Base-by-base conservation (phyloP, 2,797 vertebrate species). In the Lepilemur ruficaudatus region DNA sequence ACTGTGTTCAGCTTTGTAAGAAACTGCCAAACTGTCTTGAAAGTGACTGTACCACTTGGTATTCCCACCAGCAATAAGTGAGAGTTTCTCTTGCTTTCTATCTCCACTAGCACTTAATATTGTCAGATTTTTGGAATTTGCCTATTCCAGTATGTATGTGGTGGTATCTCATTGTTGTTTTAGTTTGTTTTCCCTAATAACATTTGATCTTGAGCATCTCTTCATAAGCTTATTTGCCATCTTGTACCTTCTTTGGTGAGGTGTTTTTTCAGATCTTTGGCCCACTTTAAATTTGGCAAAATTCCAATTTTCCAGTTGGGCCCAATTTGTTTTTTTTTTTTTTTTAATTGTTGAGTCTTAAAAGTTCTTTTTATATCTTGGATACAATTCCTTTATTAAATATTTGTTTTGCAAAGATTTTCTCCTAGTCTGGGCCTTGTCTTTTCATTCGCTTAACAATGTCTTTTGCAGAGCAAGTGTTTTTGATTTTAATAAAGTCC, bases 401-500 rank as follows among this genome's bases (percentile, higher is more conserved):
- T 52, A 57, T 65, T 55, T 70, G 35, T 48, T 65, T 55, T 61
- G 20, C 30, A 89, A 72, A 61, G 1, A 18, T 73, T 89, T 79
- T 63, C 23, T 80, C 30, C 23, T 7, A 55, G 2, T 85, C 38
- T 72, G 22, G 80, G 84, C 46, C 13, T 81, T 41, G 4, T 41
- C 22, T 57, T 52, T 89, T 73, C 17, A 65, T 43, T 83, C 23
- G 65, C 41, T 88, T 46, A 88, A 55, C 46, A 65, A 32, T 93
- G 61, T 57, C 12, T 73, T 85, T 83, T 46, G 48, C 3, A 59
- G 52, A 63, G 25, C 1, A n/a, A 43, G 8, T 2, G 10, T 28
- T 82, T 91, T 69, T 65, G 11, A 89, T n/a, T 67, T 96, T 78
- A 92, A 89, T 79, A n/a, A 89, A 92, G 23, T 63, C 5, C 11